Evolutionary conservation across 2,888 invertebrate genomes (phyloP).

Genomic region (Crocallis elinguaria): DNA sequence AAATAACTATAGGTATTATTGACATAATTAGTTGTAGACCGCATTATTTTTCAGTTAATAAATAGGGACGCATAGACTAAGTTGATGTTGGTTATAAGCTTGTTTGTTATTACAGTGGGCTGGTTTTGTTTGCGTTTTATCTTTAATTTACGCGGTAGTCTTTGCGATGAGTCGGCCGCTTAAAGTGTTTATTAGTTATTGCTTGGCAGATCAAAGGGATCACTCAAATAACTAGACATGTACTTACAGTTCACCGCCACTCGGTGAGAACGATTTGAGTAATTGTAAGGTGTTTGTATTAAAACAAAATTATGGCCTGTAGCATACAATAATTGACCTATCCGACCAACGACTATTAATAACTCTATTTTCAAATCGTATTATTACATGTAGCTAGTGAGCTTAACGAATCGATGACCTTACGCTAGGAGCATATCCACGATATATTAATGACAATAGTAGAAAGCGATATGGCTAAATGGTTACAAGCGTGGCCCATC

Average conservation of each 20-base stretch:
- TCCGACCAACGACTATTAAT: constrained; percentile 3
- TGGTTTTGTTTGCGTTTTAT: constrained; percentile 46
- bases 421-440: constrained; percentile 36
- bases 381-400: constrained; percentile 26
- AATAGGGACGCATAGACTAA: constrained; percentile 45
- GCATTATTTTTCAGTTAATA: constrained; percentile 52
- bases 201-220: not conserved
- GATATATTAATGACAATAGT: constrained; percentile 59
- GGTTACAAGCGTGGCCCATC: constrained; percentile 57
- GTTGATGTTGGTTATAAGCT: constrained; percentile 47
- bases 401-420: constrained; percentile 50
- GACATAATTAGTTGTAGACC: constrained; percentile 64
- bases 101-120: constrained; percentile 48
- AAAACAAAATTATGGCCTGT: not conserved
- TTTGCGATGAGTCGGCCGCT: constrained; percentile 24
- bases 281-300: not conserved
- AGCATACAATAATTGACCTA: constrained; percentile 13
- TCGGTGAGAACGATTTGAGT: not conserved
- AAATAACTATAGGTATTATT: constrained; percentile 65
- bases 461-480: constrained; percentile 61
- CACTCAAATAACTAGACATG: not conserved
- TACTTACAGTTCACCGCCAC: constrained; percentile 1
- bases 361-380: constrained; percentile 29
- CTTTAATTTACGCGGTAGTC: constrained; percentile 39
- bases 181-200: constrained; percentile 22